A percentile compares a stretch with the other conserved stretches of the same genome.
Evolutionary conservation across 1,140 invertebrate species (phyloP).

Genomic region (Aphis craccivora): DNA sequence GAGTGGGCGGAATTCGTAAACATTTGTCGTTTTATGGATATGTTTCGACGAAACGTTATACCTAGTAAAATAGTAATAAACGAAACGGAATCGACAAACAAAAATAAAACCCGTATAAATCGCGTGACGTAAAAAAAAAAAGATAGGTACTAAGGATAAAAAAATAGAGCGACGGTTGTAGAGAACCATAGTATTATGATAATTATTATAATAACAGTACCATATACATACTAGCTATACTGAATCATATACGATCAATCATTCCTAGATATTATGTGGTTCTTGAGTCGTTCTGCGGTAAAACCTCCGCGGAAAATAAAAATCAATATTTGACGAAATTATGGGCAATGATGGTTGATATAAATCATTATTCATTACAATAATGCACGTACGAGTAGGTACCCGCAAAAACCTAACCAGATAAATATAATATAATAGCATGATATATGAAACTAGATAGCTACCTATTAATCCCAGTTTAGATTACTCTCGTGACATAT

Average conservation of each 20-base stretch:
- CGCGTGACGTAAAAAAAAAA: constrained; percentile 7
- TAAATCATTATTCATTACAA: constrained; percentile 1
- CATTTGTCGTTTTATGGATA: constrained; percentile 27
- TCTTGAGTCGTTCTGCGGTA: neutral
- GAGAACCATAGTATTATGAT: neutral
- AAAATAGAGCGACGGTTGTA: neutral
- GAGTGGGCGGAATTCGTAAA: constrained; percentile 20
- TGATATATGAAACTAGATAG: neutral
- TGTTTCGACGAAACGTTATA: neutral
- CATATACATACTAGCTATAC: neutral
- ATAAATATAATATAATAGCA: neutral
- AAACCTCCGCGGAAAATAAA: neutral
- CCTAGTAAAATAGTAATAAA: neutral
- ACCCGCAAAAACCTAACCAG: neutral
- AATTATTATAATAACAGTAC: neutral
- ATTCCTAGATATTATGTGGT: neutral
- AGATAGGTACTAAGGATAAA: neutral
- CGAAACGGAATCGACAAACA: neutral
- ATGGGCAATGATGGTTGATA: neutral
- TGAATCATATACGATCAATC: neutral
- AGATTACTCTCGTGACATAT: neutral
- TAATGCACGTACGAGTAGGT: neutral
- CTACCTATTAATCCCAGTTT: neutral
- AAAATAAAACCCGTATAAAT: constrained; percentile 37
- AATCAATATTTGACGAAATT: neutral